A percentile compares a stretch with the other conserved stretches of the same genome.
Conservation (phyloP, 2,113 vertebrate genomes). For the Proterorhinus semilunaris region DNA sequence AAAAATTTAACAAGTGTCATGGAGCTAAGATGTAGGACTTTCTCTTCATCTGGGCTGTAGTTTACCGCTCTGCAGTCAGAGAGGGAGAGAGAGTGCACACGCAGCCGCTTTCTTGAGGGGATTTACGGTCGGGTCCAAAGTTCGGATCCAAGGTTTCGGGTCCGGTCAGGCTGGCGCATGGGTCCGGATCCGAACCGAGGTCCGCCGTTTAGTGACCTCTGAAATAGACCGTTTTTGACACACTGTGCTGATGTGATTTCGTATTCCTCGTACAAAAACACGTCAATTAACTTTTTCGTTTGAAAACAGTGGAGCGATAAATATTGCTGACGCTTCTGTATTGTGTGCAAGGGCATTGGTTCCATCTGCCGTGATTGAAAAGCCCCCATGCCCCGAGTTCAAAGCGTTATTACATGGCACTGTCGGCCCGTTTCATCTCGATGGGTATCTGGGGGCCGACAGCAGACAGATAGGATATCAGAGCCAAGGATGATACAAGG, state of each 20-base stretch:
- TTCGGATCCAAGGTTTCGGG: too few species aligned
- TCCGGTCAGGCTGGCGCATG: too few species aligned
- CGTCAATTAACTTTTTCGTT: conserved; percentile 54
- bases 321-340: conserved; percentile 51
- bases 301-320: conserved; percentile 48
- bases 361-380: conserved; percentile 71
- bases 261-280: conserved; percentile 41
- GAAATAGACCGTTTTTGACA: conserved; percentile 14
- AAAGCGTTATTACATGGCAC: conserved; percentile 64
- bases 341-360: conserved; percentile 58
- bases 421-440: conserved; percentile 65
- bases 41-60: too few species aligned
- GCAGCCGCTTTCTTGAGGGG: too few species aligned
- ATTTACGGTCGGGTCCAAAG: too few species aligned
- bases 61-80: too few species aligned
- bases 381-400: conserved; percentile 59
- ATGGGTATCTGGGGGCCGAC: conserved; percentile 61
- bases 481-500: conserved; percentile 67
- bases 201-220: too few species aligned
- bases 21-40: too few species aligned
- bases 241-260: conserved; percentile 28
- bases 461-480: conserved; percentile 69
- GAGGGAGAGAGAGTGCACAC: too few species aligned
- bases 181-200: too few species aligned
- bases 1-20: too few species aligned